Percentiles rank a stretch among this genome's conserved stretches.
Evolutionary conservation across 2,113 vertebrate genomes (phyloP).

Genomic region (Oryctolagus cuniculus): mOryCun1.1 NC_091436.1:82337001-82337500

Average conservation of each 20-base stretch:
- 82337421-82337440: not conserved
- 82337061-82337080: not conserved
- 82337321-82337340: not conserved
- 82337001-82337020: not conserved
- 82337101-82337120: not conserved
- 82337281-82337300: not conserved
- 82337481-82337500: constrained; percentile 2
- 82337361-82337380: not conserved
- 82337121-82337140: too few relatives aligned
- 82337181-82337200: not conserved
- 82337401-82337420: not conserved
- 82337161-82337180: not conserved
- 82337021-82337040: not conserved
- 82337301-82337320: not conserved
- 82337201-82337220: not conserved
- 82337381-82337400: not conserved
- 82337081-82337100: not conserved
- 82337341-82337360: not conserved
- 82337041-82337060: not conserved
- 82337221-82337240: not conserved
- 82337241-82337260: not conserved
- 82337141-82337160: not conserved
- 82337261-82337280: not conserved
- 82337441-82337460: constrained; percentile 37
- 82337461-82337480: constrained; percentile 31